Percentiles rank a stretch among this genome's conserved stretches.
Evolutionary conservation across 2,888 invertebrate genomes (phyloP).

Genomic region (Agonopterix alstromeriana): DNA sequence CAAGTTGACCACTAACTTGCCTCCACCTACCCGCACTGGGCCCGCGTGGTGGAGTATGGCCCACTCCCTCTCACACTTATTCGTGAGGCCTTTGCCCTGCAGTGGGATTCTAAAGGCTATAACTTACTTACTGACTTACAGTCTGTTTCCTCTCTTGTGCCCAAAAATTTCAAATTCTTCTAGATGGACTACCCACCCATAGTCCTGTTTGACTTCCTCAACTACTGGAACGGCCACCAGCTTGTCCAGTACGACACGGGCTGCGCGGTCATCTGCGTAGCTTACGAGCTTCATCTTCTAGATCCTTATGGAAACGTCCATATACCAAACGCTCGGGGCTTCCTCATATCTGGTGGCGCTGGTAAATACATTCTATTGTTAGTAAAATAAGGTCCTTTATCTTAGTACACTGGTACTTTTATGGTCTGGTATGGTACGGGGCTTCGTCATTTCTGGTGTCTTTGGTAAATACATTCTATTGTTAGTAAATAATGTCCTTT

Average conservation of each 20-base stretch:
- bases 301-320: conserved; percentile 33
- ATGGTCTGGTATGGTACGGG: too few species aligned
- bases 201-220: not conserved
- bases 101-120: too few species aligned
- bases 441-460: conserved; percentile 22
- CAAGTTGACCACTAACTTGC: too few species aligned
- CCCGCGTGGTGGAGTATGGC: too few species aligned
- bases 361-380: conserved; percentile 18
- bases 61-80: too few species aligned
- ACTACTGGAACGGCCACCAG: not conserved
- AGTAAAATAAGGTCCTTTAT: not conserved
- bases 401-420: too few species aligned
- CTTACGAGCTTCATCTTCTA: conserved; percentile 39
- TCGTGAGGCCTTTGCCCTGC: too few species aligned
- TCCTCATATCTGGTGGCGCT: conserved; percentile 24
- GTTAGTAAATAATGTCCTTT: too few species aligned
- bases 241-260: conserved; percentile 31
- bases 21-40: too few species aligned
- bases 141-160: too few species aligned
- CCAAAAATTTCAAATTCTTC: not conserved
- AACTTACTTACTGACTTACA: too few species aligned
- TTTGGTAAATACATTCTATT: too few species aligned
- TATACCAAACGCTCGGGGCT: conserved; percentile 35
- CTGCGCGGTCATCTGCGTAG: conserved; percentile 47
- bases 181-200: not conserved